Evolutionary conservation across 2,888 invertebrate genomes (phyloP), one percentile per base, ranked within the genome.

Genomic region (Parnassius mnemosyne): DNA sequence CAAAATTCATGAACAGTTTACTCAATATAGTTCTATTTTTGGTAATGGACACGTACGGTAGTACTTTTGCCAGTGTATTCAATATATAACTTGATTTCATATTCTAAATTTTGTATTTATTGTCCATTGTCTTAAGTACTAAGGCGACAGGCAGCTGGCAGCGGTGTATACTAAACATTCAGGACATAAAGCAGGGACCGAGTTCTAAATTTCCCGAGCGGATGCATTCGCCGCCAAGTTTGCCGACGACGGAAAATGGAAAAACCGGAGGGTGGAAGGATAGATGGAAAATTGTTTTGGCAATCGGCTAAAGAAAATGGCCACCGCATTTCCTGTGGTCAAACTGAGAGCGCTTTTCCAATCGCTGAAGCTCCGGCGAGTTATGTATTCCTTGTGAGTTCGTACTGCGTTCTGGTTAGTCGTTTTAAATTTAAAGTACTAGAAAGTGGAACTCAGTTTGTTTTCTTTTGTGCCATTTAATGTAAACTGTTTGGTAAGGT

Each of bases 321-420:
- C 82, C 78, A 80, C 84, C 84, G 81, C 89, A 90, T 89, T 90
- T 92, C 89, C 90, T 87, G 88, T 81, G 90, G 89, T 87, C 87
- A 86, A 67, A 86, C 86, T 87, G 87, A 87, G 87, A 84, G 84
- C 87, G 85, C 80, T 56, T 83, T 85, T 82, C 87, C 85, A 80
- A 86, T 85, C 78, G 77, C 69, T 69, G 68, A 55, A 50, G 61
- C 66, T 74, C 78, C 73, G 49, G 3, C 59, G 59, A 59, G 63
- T 83, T 83, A 78, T 77, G 80, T 83, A 82, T 82, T 80, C 84
- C 70, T 67, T 68, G 74, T 78, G 80, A 81, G 83, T 81, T 66
- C 72, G 60, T 20, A 10, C 16, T 16, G 58, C 50, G 43, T 58
- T n/a, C 43, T 56, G 46, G 56, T 53, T 56, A n/a, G 51, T 16